These are phyloP conservation scores for Dusona sp. DNA, from an alignment of 2,888 invertebrate species.

Conservation along the genomic window DNA sequence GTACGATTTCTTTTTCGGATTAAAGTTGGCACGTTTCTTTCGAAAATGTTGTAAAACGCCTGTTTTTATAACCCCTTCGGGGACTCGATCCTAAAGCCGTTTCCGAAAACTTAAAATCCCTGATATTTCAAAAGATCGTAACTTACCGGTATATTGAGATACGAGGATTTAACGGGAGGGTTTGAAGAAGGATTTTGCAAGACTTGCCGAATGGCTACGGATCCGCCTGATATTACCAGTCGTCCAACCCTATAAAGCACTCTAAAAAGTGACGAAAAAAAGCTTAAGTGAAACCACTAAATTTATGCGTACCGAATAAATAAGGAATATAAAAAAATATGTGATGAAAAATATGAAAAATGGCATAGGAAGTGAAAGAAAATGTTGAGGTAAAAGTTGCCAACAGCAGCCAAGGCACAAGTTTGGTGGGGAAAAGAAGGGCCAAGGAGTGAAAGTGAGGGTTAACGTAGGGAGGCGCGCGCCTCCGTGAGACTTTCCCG, in stretches of 20 bases:
- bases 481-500: conserved; percentile 62
- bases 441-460: not conserved
- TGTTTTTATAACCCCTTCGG: too few relatives aligned
- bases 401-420: not conserved
- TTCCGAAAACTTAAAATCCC: too few relatives aligned
- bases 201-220: not conserved
- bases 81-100: too few relatives aligned
- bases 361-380: conserved; percentile 49
- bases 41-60: too few relatives aligned
- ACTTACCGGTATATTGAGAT: not conserved
- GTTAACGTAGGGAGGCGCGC: conserved; percentile 66
- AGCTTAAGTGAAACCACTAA: not conserved
- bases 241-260: not conserved
- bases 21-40: too few relatives aligned
- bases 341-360: too few relatives aligned
- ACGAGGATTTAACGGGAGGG: not conserved
- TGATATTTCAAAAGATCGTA: not conserved
- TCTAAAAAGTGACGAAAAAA: not conserved
- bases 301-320: not conserved
- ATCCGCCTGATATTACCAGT: not conserved
- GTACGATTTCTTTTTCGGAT: too few relatives aligned
- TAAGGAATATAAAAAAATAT: not conserved
- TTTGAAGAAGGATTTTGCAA: not conserved
- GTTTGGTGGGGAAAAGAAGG: conserved; percentile 3
- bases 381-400: conserved; percentile 57